A percentile compares a stretch with the other conserved stretches of the same genome.
These are phyloP conservation scores for Caranx melampygus DNA, from an alignment of 2,113 vertebrate species.

Conservation along the genomic window DNA sequence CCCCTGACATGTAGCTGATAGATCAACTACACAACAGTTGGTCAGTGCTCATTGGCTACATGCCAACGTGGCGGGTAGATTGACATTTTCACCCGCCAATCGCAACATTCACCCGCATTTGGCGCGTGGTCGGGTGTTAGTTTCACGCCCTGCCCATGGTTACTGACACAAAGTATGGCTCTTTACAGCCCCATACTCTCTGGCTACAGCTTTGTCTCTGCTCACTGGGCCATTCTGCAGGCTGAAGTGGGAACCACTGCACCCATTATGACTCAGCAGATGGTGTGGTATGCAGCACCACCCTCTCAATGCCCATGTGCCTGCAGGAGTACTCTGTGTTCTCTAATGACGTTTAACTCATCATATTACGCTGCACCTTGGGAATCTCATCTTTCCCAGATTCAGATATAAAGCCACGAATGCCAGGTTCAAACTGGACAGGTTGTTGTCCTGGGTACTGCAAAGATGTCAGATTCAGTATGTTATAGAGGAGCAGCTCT, in stretches of 20 bases:
- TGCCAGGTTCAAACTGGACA: conserved; percentile 36
- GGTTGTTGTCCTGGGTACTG: conserved; percentile 30
- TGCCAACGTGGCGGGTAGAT: too few species aligned
- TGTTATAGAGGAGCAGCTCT: neutral
- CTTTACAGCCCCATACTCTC: neutral
- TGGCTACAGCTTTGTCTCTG: conserved; percentile 5
- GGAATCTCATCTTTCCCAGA: conserved; percentile 68
- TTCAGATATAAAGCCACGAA: conserved; percentile 41
- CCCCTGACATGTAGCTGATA: too few species aligned
- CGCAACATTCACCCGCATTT: too few species aligned
- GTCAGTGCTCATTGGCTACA: too few species aligned
- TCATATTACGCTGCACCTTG: conserved; percentile 45
- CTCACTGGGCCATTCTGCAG: conserved; percentile 24
- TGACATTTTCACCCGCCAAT: too few species aligned
- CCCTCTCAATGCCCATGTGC: conserved; percentile 42
- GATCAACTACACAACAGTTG: too few species aligned
- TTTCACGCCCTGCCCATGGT: neutral
- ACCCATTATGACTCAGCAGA: conserved; percentile 68
- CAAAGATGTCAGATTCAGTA: neutral
- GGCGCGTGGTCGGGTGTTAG: too few species aligned
- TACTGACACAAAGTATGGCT: neutral
- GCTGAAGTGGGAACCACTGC: conserved; percentile 42
- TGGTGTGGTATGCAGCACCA: conserved; percentile 45
- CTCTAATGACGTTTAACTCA: conserved; percentile 60
- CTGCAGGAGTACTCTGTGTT: conserved; percentile 48